Evolutionary conservation across 2,888 invertebrate species (phyloP), one percentile per base, ranked within the genome.

Genomic region (Pollenia griseotomentosa): DNA sequence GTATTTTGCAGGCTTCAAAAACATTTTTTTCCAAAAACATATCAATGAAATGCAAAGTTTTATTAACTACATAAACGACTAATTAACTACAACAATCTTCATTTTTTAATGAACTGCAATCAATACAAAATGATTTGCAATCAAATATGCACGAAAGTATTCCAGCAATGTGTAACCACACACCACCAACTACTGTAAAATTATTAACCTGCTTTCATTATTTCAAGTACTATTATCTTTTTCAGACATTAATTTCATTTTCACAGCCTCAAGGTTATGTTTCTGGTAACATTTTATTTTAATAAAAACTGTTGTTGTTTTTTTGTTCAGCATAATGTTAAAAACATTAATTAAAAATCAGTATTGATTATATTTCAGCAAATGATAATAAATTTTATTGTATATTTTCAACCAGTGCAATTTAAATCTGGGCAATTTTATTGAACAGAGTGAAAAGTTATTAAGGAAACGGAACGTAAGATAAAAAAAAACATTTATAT

Each of bases 321-420:
- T 82, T 53, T 65, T 23, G 40, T 68, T 53, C 44, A 53, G 11
- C 53, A 19, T 48, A 10, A 16, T 78, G 70, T 55, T 53, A 40
- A 59, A 82, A 75, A 61, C 42, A 70, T 75, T 75, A 70, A 83
- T 83, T 83, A 81, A 82, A 85, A 81, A 68, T 61, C 82, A 51
- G 40, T 68, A 85, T 53, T 78, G 85, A 86, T 82, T 74, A 78
- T 63, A 23, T 82, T 85, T 82, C 82, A 82, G 46, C 82, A 82
- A 81, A 82, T 82, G 82, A 61, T 68, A 73, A 78, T 78, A 82
- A 75, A 80, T 78, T 73, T 68, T 77, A 42, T 75, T 23, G 53
- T 51, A 59, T 14, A 74, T 44, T 73, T 81, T 11, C 40, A 73
- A 66, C 40, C 74, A 82, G 16, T 57, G 10, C 66, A 57, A 74